Evolutionary conservation across 92 coral and sea anemone genomes (phyloP), one percentile per base, ranked within the genome.

Genomic region (Micromussa lordhowensis): DNA sequence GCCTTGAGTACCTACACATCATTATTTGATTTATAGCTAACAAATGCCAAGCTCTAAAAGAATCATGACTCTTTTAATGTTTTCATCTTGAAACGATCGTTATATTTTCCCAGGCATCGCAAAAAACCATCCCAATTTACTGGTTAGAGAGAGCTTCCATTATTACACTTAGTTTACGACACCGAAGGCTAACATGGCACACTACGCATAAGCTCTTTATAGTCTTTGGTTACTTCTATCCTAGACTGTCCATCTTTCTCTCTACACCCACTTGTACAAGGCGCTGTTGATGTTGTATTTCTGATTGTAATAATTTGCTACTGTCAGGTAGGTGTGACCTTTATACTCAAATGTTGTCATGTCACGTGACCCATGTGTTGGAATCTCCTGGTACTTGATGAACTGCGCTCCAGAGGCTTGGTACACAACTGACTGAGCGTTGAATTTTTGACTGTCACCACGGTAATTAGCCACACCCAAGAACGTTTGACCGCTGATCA

Each of bases 391-490:
- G 78, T 89, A 89, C 81, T 68, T 68, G 79, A 35, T 28, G 78
- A 89, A 84, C 89, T 78, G 79, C n/a, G 89, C 92, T 82, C 92
- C 92, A 64, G 92, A 61, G 30, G 92, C 92, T 63, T 89, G 83
- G 92, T 83, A 83, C 78, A 89, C 80, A 28, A 77, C 63, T 18
- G 92, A 89, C 63, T 44, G 53, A 11, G 84, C 69, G 49, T 66
- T 68, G 80, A 51, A 30, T 48, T 75, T 81, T 68, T 70, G 78
- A 18, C 75, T 29, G n/a, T 30, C 38, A 31, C 44, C 83, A 31
- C 59, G 5, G 17, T 83, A 26, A 72, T 89, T 89, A 17, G 63
- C 85, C 79, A 89, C 83, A 28, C 83, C 74, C 28, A 89, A 73
- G 79, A 61, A 89, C 51, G 84, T 83, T 48, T 89, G 87, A 17